Conservation (phyloP, 2,797 vertebrate genomes). For the Bryconaethiops microstoma region DNA sequence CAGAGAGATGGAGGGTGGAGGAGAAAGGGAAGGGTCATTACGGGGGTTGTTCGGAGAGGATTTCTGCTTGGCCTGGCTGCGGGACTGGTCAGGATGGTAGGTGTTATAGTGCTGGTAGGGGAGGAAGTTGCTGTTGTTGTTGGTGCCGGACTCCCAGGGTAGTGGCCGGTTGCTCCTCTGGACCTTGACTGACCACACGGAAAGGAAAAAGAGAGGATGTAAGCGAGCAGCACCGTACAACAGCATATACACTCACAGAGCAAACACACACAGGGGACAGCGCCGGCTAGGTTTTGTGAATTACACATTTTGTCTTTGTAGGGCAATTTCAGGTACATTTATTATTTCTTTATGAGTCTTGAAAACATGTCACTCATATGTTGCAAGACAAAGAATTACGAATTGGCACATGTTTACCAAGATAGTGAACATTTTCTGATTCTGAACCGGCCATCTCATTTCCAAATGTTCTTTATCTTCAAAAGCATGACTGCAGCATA, state of each 20-base stretch:
- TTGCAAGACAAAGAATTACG: background rate
- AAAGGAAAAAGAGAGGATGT: constrained; percentile 49
- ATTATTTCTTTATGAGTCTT: background rate
- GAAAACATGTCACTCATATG: background rate
- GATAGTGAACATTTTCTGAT: background rate
- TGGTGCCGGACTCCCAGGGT: constrained; percentile 84
- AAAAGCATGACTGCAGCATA: background rate
- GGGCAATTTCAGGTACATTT: background rate
- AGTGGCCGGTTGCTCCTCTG: constrained; percentile 91
- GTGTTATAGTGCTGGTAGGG: constrained; percentile 90
- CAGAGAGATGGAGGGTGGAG: constrained; percentile 39
- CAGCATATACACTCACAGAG: constrained; percentile 21
- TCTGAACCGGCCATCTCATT: no score
- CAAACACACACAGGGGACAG: constrained; percentile 7
- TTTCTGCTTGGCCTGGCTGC: constrained; percentile 80
- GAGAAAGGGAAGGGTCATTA: constrained; percentile 75
- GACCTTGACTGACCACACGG: constrained; percentile 90
- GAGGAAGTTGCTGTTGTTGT: constrained; percentile 81
- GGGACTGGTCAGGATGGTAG: constrained; percentile 89
- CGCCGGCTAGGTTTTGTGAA: background rate
- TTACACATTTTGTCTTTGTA: background rate
- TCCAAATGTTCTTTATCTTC: background rate
- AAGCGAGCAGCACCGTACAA: constrained; percentile 23
- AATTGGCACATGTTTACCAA: background rate
- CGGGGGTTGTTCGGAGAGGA: constrained; percentile 78